Conservation (phyloP, 2,797 vertebrate species). For the Phylloscopus collybita region DNA sequence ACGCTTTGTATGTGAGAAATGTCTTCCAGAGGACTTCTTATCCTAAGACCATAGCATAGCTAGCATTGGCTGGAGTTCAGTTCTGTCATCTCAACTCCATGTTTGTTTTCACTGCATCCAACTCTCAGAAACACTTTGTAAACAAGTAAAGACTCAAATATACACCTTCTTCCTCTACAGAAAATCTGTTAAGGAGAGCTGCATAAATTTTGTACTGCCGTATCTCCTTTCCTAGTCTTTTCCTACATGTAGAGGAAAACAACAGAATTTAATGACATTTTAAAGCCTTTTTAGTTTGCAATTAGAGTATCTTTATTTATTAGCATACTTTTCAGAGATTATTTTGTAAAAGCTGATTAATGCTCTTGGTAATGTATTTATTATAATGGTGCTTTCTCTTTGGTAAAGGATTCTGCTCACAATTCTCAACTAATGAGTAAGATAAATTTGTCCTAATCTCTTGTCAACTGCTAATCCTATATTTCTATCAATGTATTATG, state of each 20-base stretch:
- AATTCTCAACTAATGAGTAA: background rate
- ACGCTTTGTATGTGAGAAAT: background rate
- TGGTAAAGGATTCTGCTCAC: slow-evolving; percentile 12
- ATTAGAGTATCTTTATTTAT: background rate
- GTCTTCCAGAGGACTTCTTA: background rate
- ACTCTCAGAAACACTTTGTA: background rate
- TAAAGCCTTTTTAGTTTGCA: background rate
- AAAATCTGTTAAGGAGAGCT: background rate
- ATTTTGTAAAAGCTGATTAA: slow-evolving; percentile 39
- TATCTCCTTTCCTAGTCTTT: background rate
- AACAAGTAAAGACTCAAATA: background rate
- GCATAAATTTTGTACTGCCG: background rate
- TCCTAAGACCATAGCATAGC: background rate
- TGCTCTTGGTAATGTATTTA: background rate
- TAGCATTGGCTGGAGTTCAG: background rate
- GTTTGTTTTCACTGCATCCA: background rate
- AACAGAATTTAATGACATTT: background rate
- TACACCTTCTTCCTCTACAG: background rate
- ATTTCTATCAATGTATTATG: slow-evolving; percentile 4
- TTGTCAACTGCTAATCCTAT: slow-evolving; percentile 21
- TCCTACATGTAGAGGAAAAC: background rate
- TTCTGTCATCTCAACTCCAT: background rate
- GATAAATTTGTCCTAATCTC: slow-evolving; percentile 24
- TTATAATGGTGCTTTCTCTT: background rate
- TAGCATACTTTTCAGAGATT: background rate